Base-by-base conservation (phyloP, 2,113 vertebrate genomes). In the Corydoras sp. region DNA sequence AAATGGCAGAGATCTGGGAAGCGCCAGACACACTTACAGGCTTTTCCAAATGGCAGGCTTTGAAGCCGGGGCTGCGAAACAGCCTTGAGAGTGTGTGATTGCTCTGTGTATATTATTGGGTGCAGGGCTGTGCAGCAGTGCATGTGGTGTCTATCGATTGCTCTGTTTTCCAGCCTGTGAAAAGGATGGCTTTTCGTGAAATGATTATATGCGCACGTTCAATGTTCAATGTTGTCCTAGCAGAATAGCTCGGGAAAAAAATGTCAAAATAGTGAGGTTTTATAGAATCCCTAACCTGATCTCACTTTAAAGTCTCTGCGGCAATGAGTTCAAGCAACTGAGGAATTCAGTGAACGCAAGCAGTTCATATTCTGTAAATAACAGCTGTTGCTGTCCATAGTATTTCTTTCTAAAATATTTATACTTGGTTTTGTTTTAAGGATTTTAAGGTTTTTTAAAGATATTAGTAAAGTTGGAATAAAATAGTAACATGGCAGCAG, bases 91-190 rank as follows among this genome's bases (percentile, higher is more conserved):
- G 62, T 54, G 67, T 80, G 72, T 75, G 78, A 77, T 77, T 77
- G 59, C 59, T 76, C 29, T 51, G 15, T 62, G 58, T 56, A 43
- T 50, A 58, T n/a, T 32, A 29, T 51, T 71, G 70, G 29, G 48
- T 56, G 59, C 69, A 61, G 54, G 29, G 48, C 43, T 77, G 65
- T 65, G 55, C 48, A 31, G 61, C 30, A 63, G 61, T 65, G 56
- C 18, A 15, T 76, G 76, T 64, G 63, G 63, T 73, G 68, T 76
- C 72, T 78, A 81, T 81, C 74, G 74, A 81, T 78, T 65, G 13
- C 51, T 74, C 71, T 71, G 74, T 80, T 80, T 81, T 74, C 63
- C 71, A 81, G 73, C 64, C 76, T 68, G 76, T 64, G 68, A 70
- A 58, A 67, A 75, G 75, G 65, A 56, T 76, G 70, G 49, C 56